Evolutionary conservation across 2,113 vertebrate species (phyloP).

Genomic region (Notiomystis cincta): DNA sequence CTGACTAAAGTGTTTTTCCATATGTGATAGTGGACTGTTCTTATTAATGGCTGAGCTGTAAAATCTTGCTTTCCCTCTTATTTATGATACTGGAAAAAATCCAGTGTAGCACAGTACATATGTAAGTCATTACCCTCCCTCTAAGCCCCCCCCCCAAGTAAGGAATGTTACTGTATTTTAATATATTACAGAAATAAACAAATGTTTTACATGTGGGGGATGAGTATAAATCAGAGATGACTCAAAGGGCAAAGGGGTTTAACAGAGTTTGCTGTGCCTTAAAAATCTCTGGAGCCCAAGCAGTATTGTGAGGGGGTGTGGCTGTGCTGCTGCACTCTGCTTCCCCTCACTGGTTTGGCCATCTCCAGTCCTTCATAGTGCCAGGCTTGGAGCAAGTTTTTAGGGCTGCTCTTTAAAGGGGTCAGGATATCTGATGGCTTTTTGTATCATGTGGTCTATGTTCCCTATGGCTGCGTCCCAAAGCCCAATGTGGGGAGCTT

Average conservation of each 20-base stretch:
- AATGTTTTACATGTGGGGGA: constrained; percentile 2
- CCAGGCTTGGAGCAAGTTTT: neutral
- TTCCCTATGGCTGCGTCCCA: neutral
- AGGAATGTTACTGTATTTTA: constrained; percentile 58
- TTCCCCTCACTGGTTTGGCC: neutral
- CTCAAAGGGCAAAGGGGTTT: neutral
- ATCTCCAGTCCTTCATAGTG: fast-evolving
- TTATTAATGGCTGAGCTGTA: constrained; percentile 39
- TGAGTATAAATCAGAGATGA: constrained; percentile 37
- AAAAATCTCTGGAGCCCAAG: neutral
- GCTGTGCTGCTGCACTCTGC: neutral
- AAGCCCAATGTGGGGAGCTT: fast-evolving
- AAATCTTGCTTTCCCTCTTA: constrained; percentile 36
- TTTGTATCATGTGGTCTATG: neutral
- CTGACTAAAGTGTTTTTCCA: constrained; percentile 35
- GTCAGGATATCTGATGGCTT: neutral
- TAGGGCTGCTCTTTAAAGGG: neutral
- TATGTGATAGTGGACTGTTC: constrained; percentile 27
- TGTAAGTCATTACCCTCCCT: constrained; percentile 47
- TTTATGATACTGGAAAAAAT: constrained; percentile 50
- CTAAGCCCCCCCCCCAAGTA: constrained; percentile 15
- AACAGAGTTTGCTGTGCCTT: neutral
- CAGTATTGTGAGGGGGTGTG: neutral
- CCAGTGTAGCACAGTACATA: constrained; percentile 28
- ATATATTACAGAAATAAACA: constrained; percentile 58